Conservation (phyloP, 2,888 invertebrate genomes). For the Leucania comma region DNA sequence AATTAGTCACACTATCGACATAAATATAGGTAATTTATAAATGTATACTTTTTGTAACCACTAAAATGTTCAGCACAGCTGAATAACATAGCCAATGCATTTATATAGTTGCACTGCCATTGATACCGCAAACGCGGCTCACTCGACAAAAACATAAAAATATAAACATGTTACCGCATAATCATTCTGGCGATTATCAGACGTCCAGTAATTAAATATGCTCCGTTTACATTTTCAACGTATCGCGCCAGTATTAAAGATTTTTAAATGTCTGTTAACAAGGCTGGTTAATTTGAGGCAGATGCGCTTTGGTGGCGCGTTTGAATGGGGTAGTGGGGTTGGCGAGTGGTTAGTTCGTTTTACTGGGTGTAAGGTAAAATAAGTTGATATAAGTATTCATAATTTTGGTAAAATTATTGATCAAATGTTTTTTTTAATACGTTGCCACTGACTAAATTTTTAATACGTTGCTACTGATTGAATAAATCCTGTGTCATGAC, state of each 20-base stretch:
- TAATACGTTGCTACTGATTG: no score
- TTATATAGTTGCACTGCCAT: neutral
- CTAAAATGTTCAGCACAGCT: no score
- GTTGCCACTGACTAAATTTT: no score
- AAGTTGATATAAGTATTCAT: no score
- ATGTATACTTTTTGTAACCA: no score
- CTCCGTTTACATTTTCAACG: conserved; percentile 72
- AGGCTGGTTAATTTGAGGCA: conserved; percentile 75
- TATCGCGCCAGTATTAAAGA: conserved; percentile 77
- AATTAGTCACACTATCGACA: no score
- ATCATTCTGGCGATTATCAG: conserved; percentile 64
- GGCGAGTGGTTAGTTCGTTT: neutral
- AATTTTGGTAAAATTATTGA: no score
- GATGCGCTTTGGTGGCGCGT: conserved; percentile 72
- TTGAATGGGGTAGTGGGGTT: conserved; percentile 63
- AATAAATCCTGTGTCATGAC: no score
- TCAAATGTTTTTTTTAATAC: no score
- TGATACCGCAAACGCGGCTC: conserved; percentile 13
- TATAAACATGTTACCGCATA: conserved; percentile 45
- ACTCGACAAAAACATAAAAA: conserved; percentile 29
- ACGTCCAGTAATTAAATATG: conserved; percentile 70
- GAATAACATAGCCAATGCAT: no score
- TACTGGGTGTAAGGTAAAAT: neutral
- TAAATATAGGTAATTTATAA: no score
- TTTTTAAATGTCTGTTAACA: conserved; percentile 77